Conservation (phyloP, 53 echinoderm and acorn worm genomes). For the Henricia sp. region DNA sequence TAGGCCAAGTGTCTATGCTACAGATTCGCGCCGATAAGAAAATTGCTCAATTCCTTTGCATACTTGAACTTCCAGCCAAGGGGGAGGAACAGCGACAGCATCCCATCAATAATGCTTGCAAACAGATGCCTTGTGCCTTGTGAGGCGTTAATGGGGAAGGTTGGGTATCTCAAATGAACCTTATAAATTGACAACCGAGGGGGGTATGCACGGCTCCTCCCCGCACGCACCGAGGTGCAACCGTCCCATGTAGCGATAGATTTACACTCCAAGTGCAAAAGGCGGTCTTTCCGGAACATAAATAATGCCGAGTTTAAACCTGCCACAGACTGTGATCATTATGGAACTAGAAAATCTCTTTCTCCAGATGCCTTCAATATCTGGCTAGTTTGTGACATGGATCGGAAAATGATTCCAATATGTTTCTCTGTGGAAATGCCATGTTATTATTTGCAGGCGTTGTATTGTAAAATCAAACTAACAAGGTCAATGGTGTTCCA, state of each 20-base stretch:
- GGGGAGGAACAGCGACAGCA: neutral
- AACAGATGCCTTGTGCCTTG: conserved; percentile 32
- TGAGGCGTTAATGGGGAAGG: conserved; percentile 43
- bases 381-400: too few relatives aligned
- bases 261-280: conserved; percentile 1
- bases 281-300: neutral
- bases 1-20: neutral
- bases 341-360: too few relatives aligned
- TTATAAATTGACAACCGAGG: conserved; percentile 41
- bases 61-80: conserved; percentile 26
- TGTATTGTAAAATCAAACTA: too few relatives aligned
- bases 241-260: conserved; percentile 12
- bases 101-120: conserved; percentile 3
- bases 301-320: too few relatives aligned
- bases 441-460: too few relatives aligned
- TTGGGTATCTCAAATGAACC: conserved; percentile 27
- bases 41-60: conserved; percentile 30
- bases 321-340: too few relatives aligned
- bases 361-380: too few relatives aligned
- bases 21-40: neutral
- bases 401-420: too few relatives aligned
- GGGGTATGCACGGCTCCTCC: neutral
- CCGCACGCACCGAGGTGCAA: too few relatives aligned
- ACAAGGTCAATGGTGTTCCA: too few relatives aligned
- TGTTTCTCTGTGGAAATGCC: too few relatives aligned